Evolutionary conservation across 2,888 invertebrate genomes (phyloP).

Genomic region (Marronus borbonicus): DNA sequence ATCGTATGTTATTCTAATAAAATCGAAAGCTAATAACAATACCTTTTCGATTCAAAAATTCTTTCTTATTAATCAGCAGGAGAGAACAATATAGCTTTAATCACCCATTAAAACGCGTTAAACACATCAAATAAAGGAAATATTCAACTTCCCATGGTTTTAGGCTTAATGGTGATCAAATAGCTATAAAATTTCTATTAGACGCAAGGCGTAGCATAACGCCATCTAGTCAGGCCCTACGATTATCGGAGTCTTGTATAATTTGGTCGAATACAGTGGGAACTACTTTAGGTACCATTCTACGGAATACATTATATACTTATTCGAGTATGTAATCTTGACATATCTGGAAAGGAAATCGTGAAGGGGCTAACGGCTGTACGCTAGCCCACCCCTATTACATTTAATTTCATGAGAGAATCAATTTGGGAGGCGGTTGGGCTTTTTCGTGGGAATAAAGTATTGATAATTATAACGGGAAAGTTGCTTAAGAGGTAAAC

Average conservation of each 20-base stretch:
- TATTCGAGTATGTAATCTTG: constrained; percentile 19
- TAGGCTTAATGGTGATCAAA: constrained; percentile 13
- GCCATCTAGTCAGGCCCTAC: neutral
- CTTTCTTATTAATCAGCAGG: too few relatives aligned
- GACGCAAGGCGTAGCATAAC: neutral
- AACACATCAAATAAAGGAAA: too few relatives aligned
- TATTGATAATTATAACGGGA: neutral
- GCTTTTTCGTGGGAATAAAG: constrained; percentile 4
- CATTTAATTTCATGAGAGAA: constrained; percentile 32
- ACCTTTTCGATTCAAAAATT: too few relatives aligned
- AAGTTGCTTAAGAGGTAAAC: neutral
- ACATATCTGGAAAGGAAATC: constrained; percentile 33
- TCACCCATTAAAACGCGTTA: too few relatives aligned
- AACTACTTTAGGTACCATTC: neutral
- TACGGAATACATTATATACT: constrained; percentile 38
- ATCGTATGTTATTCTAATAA: too few relatives aligned
- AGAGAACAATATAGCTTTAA: too few relatives aligned
- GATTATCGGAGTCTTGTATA: constrained; percentile 5
- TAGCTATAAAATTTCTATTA: constrained; percentile 18
- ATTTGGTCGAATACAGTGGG: neutral
- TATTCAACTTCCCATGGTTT: neutral
- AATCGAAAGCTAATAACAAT: too few relatives aligned
- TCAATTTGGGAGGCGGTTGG: constrained; percentile 10
- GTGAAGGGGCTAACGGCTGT: constrained; percentile 27
- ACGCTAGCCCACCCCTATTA: neutral